A percentile compares a stretch with the other conserved stretches of the same genome.
Conservation (phyloP, 2,888 invertebrate species). For the Erebia epiphron region DNA sequence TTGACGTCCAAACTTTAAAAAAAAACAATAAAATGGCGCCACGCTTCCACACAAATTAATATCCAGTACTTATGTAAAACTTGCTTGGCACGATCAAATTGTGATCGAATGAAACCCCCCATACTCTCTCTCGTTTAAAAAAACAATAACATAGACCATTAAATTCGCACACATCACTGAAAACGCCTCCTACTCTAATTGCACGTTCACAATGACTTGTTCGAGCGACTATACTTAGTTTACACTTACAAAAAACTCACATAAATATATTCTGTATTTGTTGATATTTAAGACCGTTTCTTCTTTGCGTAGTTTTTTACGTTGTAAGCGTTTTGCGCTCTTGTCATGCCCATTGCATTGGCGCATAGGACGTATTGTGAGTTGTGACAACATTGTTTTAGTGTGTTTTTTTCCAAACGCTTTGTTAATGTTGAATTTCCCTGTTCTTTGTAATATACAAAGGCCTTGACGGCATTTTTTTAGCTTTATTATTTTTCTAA, state of each 20-base stretch:
- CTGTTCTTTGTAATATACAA: slow-evolving; percentile 21
- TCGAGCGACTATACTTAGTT: slow-evolving; percentile 49
- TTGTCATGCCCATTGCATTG: slow-evolving; percentile 40
- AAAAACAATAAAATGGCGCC: slow-evolving; percentile 22
- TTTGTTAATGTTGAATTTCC: slow-evolving; percentile 32
- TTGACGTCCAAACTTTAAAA: neutral
- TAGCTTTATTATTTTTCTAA: neutral
- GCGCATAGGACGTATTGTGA: slow-evolving; percentile 37
- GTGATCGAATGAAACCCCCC: slow-evolving; percentile 45
- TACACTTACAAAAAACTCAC: slow-evolving; percentile 22
- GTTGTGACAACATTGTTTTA: slow-evolving; percentile 40
- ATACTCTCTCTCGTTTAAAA: slow-evolving; percentile 50
- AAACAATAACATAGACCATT: slow-evolving; percentile 78
- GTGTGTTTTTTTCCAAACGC: slow-evolving; percentile 24
- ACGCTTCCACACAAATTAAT: slow-evolving; percentile 25
- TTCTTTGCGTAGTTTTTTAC: slow-evolving; percentile 25
- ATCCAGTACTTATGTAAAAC: slow-evolving; percentile 18
- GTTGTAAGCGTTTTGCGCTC: slow-evolving; percentile 24
- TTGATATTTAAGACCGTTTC: slow-evolving; percentile 23
- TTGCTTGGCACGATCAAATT: slow-evolving; percentile 43
- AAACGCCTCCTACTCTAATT: slow-evolving; percentile 65
- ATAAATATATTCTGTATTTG: slow-evolving; percentile 23
- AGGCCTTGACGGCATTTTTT: slow-evolving; percentile 18
- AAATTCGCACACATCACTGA: slow-evolving; percentile 75
- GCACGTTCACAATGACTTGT: slow-evolving; percentile 64